Base-by-base conservation (phyloP, 2,113 vertebrate genomes). In the Halichoerus grypus region DNA sequence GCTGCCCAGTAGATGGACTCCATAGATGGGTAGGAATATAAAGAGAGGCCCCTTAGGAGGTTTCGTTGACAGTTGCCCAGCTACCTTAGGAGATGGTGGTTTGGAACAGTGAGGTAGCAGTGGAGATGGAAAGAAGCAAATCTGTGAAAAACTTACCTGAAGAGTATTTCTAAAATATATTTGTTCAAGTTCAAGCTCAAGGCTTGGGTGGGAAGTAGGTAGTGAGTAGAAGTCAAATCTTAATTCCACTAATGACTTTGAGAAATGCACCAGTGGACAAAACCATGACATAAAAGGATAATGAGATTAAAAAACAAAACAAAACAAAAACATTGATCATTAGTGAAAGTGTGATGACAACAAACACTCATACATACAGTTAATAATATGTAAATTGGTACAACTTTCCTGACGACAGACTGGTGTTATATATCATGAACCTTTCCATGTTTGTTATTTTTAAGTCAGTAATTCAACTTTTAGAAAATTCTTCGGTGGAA, bases 401-500 rank as follows among this genome's bases (percentile, higher is more conserved):
- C 5, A 93, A 80, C 76, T 95, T 94, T 80, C 5, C 31, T 57
- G 21, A 93, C 57, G 57, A 6, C 36, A 92, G 92, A 65, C 15
- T 82, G 42, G 11, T 92, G 12, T 18, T 77, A 31, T 76, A 18
- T 42, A n/a, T 63, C 16, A 71, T 15, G 4, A 28, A 36, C 14
- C 24, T 93, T 83, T 81, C 82, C 93, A 57, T 84, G 31, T 59
- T 19, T 83, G 5, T n/a, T 53, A 72, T 55, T 26, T 88, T 95
- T 88, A 42, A 24, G 33, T 97, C 69, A 42, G 22, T 63, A 39
- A 93, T 91, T 80, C 24, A 18, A 63, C 33, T 86, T 93, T 77
- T 91, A 82, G 36, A 88, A 94, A 94, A 92, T 57, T 81, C 19
- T 61, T 84, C 16, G 76, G 36, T 76, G 39, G 21, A 90, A 94